Base-by-base conservation (phyloP, 2,797 vertebrate species). In the Pseudomugil gertrudae region DNA sequence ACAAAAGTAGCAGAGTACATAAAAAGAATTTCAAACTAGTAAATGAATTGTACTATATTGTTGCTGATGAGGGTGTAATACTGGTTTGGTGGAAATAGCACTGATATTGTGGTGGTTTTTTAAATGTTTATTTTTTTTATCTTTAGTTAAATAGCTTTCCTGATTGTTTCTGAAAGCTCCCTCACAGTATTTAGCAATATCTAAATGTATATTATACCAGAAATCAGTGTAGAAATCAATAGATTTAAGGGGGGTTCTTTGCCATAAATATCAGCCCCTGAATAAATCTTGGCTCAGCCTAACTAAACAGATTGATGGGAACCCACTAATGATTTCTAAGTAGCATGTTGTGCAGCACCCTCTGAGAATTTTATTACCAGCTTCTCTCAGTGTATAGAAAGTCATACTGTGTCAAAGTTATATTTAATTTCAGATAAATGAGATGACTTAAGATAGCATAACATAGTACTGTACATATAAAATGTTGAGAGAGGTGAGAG, bases 251-350 rank as follows among this genome's bases (percentile, higher is more conserved):
- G 58, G 66, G 74, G 65, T 66, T 62, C 47, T 75, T 74, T 67
- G 54, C 63, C 64, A 62, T 73, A 76, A 85, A 84, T 71, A 64
- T 51, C 78, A 81, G 67, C 63, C 59, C 73, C 67, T 66, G 43
- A 33, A 72, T 57, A 72, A 79, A 70, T 59, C 29, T 35, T 59
- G 64, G 61, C 45, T 47, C n/a, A 32, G 66, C 27, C 38, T 75
- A 55, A 24, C 74, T 68, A 62, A 78, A 40, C 58, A 81, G 78
- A 82, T 68, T 74, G 75, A 77, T 63, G 73, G 47, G 27, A 51
- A 74, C 38, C 45, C 56, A 72, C 33, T 80, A 78, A 86, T 78
- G 78, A 79, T 71, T 76, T 73, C 29, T 62, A 4, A n/a, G 47
- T 43, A 69, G 62, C 51, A 2, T 58, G 68, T 66, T 80, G 81